Conservation (phyloP, 2,797 vertebrate genomes). For the Falco cherrug region DNA sequence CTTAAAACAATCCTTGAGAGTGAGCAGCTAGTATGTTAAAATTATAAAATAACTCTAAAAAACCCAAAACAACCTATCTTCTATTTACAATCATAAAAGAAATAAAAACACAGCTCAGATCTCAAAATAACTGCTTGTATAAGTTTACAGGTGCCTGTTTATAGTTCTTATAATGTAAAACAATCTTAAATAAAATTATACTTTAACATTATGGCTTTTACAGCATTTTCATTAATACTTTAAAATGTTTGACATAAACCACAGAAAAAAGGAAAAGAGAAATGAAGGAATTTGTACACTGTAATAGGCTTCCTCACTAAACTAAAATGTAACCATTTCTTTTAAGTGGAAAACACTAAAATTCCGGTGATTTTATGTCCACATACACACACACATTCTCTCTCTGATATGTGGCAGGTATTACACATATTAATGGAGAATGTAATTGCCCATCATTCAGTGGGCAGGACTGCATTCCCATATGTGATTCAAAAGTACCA, state of each 20-base stretch:
- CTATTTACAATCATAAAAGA: neutral
- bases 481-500: neutral
- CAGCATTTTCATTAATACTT: conserved; percentile 44
- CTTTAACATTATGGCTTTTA: conserved; percentile 21
- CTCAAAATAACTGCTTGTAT: neutral
- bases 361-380: neutral
- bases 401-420: neutral
- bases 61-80: too few relatives aligned
- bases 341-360: conserved; percentile 30
- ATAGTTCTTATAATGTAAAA: neutral
- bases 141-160: conserved; percentile 31
- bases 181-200: conserved; percentile 36
- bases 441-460: neutral
- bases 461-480: neutral
- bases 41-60: neutral
- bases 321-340: conserved; percentile 20
- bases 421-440: neutral
- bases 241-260: conserved; percentile 29
- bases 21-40: neutral
- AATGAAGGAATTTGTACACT: conserved; percentile 13
- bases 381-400: neutral
- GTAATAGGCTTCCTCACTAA: neutral
- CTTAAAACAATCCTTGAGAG: neutral
- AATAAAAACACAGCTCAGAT: neutral
- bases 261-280: neutral